Percentiles rank a stretch among this genome's conserved stretches.
Evolutionary conservation across 2,113 vertebrate species (phyloP).

Genomic region (Psittacula cyanocephala): DNA sequence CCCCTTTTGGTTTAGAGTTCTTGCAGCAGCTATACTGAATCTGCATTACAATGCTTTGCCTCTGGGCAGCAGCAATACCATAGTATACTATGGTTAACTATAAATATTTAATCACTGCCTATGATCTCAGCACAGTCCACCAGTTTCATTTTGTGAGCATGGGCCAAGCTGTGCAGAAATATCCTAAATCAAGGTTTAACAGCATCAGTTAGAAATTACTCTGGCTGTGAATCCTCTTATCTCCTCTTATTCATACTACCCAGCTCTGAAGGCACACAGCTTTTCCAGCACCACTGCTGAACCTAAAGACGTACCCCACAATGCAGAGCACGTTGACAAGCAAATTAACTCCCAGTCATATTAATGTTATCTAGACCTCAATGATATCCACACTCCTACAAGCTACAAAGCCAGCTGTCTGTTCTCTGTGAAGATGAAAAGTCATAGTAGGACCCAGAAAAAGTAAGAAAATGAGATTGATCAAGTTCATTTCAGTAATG

Average conservation of each 20-base stretch:
- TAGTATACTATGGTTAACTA: neutral
- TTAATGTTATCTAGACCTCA: conserved; percentile 35
- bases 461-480: conserved; percentile 18
- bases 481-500: neutral
- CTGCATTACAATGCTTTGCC: conserved; percentile 53
- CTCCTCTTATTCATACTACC: conserved; percentile 27
- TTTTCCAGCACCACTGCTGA: neutral
- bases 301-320: conserved; percentile 16
- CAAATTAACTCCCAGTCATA: conserved; percentile 43
- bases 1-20: conserved; percentile 14
- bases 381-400: conserved; percentile 22
- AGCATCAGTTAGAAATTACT: conserved; percentile 52
- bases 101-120: conserved; percentile 46
- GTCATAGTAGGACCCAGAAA: neutral
- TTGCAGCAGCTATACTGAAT: conserved; percentile 37
- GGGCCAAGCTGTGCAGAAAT: conserved; percentile 14
- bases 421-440: conserved; percentile 31
- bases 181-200: conserved; percentile 50
- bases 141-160: conserved; percentile 40
- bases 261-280: conserved; percentile 1
- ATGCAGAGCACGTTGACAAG: conserved; percentile 45
- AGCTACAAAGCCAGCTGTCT: conserved; percentile 18
- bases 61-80: conserved; percentile 51
- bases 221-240: conserved; percentile 45
- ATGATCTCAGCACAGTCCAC: conserved; percentile 41